phyloP scores from a whole-genome alignment of 2,888 invertebrate species.

The Morinoia aosen region DNA sequence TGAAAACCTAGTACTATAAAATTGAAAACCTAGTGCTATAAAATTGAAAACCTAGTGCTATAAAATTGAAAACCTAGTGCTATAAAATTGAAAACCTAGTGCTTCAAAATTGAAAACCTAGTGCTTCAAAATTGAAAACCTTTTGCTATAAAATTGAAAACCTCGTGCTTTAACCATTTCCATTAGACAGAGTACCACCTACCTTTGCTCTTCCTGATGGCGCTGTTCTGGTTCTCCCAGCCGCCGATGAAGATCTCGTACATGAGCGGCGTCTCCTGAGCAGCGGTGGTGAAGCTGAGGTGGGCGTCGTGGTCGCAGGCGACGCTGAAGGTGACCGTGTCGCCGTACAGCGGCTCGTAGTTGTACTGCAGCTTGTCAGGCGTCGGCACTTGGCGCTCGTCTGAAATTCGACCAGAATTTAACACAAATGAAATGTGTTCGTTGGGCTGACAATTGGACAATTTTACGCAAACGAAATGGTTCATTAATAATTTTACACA shows the following conservation, averaged over 20 bases:
- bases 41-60: too few species aligned
- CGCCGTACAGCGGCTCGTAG: conserved; percentile 64
- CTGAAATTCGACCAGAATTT: conserved; percentile 47
- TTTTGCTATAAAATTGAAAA: too few species aligned
- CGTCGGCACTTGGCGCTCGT: conserved; percentile 55
- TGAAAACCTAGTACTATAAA: too few species aligned
- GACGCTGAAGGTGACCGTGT: conserved; percentile 65
- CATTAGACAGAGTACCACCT: neutral
- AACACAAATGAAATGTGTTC: neutral
- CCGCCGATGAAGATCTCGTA: conserved; percentile 68
- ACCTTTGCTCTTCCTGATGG: conserved; percentile 66
- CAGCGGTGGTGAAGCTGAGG: conserved; percentile 63
- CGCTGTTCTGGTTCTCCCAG: conserved; percentile 67
- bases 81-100: too few species aligned
- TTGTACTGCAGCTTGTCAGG: conserved; percentile 65
- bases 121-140: too few species aligned
- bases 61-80: too few species aligned
- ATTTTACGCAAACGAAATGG: neutral
- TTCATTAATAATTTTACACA: neutral
- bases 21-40: too few species aligned
- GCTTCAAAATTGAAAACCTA: too few species aligned
- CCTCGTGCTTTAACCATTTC: too few species aligned
- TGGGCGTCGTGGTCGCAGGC: conserved; percentile 67
- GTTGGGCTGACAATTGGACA: neutral
- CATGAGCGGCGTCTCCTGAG: conserved; percentile 66